These are phyloP conservation scores for Notarius lentiginosus DNA, from an alignment of 2,113 vertebrate species.

Conservation along the genomic window DNA sequence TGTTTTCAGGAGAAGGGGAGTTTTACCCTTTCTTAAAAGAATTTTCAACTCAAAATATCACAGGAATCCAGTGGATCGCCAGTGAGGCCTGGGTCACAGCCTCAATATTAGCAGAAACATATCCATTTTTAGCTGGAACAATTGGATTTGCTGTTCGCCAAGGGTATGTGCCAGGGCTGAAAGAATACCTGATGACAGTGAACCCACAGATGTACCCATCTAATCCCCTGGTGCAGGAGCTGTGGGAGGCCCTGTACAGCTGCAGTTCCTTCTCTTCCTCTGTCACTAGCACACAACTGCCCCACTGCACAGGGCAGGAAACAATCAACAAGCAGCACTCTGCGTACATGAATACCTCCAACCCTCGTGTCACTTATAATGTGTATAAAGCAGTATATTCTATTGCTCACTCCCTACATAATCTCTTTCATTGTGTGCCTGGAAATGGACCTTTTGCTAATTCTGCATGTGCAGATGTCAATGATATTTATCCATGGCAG, in stretches of 20 bases:
- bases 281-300: slow-evolving; percentile 15
- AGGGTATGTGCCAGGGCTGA: slow-evolving; percentile 64
- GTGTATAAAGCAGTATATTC: slow-evolving; percentile 62
- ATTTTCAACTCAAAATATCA: slow-evolving; percentile 71
- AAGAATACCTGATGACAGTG: slow-evolving; percentile 66
- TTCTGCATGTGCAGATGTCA: slow-evolving; percentile 66
- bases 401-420: slow-evolving; percentile 71
- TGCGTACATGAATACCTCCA: slow-evolving; percentile 57
- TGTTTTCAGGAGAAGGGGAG: slow-evolving; percentile 72
- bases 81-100: slow-evolving; percentile 77
- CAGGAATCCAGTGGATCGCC: slow-evolving; percentile 78
- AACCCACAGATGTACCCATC: slow-evolving; percentile 64
- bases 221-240: slow-evolving; percentile 64
- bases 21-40: slow-evolving; percentile 73
- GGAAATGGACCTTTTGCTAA: slow-evolving; percentile 68
- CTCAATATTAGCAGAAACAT: slow-evolving; percentile 67
- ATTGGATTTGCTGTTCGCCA: slow-evolving; percentile 72
- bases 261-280: slow-evolving; percentile 48
- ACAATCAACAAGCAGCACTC: slow-evolving; percentile 47
- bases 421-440: slow-evolving; percentile 66
- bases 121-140: slow-evolving; percentile 70
- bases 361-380: slow-evolving; percentile 58
- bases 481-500: slow-evolving; percentile 72
- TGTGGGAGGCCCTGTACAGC: slow-evolving; percentile 59
- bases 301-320: slow-evolving; percentile 59